These are phyloP conservation scores for Neosilurus mollespiculum DNA, from an alignment of 2,797 vertebrate species.

Conservation along the genomic window DNA sequence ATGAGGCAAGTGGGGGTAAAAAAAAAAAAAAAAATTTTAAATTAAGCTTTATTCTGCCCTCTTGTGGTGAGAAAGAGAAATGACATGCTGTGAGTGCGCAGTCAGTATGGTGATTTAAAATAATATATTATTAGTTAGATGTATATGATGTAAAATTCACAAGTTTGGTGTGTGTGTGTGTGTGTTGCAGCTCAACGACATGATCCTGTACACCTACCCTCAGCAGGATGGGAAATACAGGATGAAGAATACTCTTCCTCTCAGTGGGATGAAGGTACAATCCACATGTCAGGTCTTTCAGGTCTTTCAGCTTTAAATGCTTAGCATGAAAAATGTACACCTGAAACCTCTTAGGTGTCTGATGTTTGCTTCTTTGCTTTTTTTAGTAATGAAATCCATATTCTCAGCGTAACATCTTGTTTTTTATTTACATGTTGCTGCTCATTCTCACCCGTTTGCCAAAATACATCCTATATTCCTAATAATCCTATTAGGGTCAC, in stretches of 20 bases:
- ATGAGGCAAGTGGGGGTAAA: not conserved
- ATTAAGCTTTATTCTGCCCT: conserved; percentile 46
- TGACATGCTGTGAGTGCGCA: not conserved
- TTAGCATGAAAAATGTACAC: not conserved
- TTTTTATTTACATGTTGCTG: no score
- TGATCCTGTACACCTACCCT: conserved; percentile 93
- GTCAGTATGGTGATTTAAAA: not conserved
- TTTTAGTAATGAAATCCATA: not conserved
- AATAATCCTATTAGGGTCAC: no score
- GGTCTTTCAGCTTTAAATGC: not conserved
- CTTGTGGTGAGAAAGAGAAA: conserved; percentile 60
- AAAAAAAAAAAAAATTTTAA: no score
- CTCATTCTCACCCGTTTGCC: no score
- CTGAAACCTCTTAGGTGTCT: not conserved
- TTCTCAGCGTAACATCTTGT: not conserved
- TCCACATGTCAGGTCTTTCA: not conserved
- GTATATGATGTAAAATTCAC: not conserved
- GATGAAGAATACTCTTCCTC: conserved; percentile 85
- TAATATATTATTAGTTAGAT: not conserved
- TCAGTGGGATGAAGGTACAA: conserved; percentile 90
- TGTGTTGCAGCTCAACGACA: conserved; percentile 87
- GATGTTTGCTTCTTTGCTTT: not conserved
- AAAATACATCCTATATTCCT: no score
- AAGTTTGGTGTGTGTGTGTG: conserved; percentile 1
- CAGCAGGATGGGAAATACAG: conserved; percentile 95